Evolutionary conservation across 2,888 invertebrate genomes (phyloP), one percentile per base, ranked within the genome.

Genomic region (Drosophila tripunctata): DNA sequence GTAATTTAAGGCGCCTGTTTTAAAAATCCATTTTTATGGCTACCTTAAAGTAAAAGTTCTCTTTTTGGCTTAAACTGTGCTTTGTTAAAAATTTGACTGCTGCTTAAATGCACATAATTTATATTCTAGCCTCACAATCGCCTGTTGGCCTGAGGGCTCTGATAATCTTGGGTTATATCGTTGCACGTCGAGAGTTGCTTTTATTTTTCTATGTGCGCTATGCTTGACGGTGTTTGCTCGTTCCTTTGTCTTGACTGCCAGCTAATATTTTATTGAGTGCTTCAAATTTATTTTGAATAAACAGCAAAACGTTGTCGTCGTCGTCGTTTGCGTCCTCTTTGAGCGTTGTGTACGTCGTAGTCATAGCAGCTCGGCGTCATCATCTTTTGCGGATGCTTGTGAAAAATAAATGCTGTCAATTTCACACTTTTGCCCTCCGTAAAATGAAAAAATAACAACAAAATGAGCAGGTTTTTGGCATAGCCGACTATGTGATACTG

Each of bases 211-310:
- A 47, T 38, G 33, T 22, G n/a, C n/a, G n/a, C n/a, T n/a, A n/a
- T 56, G 45, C 35, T 63, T 61, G 52, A 24, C 58, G 12, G 14
- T 7, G 8, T 36, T 15, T n/a, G 14, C 47, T 15, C 24, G 45
- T 47, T 40, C 30, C 38, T 35, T 36, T n/a, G 47, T 36, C 64
- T 48, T 38, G 35, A 35, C 24, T 14, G 12, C 61, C 22, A 48
- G 60, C 48, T 69, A 61, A 76, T 79, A 79, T 85, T 72, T 75
- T 70, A 75, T 68, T 48, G 65, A 75, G 63, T 67, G 58, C 65
- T 72, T 64, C 47, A 78, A 75, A 72, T 75, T 67, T 69, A 61
- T 72, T 63, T 66, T 65, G 58, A 68, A 71, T 66, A 75, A 74
- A 71, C 82, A 72, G 45, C 65, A 44, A 67, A 68, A 60, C 60